Evolutionary conservation across 2,888 invertebrate genomes (phyloP), one percentile per base, ranked within the genome.

Genomic region (Limenitis camilla): DNA sequence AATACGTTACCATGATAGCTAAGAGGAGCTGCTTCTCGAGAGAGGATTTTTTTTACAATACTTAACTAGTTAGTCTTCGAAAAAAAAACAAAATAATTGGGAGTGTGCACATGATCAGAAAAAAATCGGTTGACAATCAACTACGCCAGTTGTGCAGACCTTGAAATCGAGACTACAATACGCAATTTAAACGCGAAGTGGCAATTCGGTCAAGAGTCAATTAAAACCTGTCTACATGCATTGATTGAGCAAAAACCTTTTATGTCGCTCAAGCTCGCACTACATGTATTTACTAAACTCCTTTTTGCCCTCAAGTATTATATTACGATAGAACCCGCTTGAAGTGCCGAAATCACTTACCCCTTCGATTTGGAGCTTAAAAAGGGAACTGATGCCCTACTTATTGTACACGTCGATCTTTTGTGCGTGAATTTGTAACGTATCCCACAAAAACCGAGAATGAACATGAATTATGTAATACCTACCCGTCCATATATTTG

Each of bases 141-240:
- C 36, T 11, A 42, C 43, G 38, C 45, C 45, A 48, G 9, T 49
- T 43, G 49, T 30, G 38, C 36, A 43, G 54, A 40, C 58, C 61
- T 58, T 61, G 59, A 59, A 49, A 53, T 49, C 47, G 53, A 54
- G 54, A 60, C 60, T 53, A 58, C 53, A 58, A 55, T 55, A 58
- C 47, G 35, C 55, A 52, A 58, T 58, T 58, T 50, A 50, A 48
- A 55, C 47, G 44, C 40, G 55, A 56, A 56, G 53, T 55, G 55
- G 49, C 55, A 55, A 55, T 58, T 52, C 50, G 55, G 58, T 58
- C 58, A 58, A 55, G 52, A 52, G 58, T 55, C 55, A 53, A 58
- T 55, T 58, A 55, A 55, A 55, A 55, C 43, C 47, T 52, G 44
- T 50, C 52, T 48, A 40, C 30, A 31, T 49, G 40, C 38, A 49